Conservation (phyloP, 2,888 invertebrate species). For the Metacarcinus magister region DNA sequence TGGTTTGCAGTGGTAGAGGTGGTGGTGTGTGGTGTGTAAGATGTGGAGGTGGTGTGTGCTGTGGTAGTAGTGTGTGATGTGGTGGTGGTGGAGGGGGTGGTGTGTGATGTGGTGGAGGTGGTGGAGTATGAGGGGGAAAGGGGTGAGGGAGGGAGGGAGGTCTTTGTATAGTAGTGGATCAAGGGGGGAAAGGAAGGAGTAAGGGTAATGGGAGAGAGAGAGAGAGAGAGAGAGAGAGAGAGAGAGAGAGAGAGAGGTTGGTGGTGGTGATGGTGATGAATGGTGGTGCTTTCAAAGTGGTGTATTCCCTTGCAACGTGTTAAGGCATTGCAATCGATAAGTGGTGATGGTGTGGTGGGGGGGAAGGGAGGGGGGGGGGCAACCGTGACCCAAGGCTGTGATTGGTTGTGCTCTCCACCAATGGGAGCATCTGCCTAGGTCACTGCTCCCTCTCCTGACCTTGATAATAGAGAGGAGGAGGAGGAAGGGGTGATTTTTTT, state of each 20-base stretch:
- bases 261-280: background rate
- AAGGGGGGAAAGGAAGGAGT: background rate
- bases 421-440: background rate
- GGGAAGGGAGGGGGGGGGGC: background rate
- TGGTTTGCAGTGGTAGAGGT: background rate
- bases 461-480: background rate
- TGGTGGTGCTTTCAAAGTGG: background rate
- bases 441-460: background rate
- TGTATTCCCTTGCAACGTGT: background rate
- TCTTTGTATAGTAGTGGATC: background rate
- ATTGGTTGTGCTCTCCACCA: background rate
- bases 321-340: background rate
- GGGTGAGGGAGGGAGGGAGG: constrained; percentile 27
- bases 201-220: background rate
- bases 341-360: background rate
- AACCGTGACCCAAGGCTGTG: background rate
- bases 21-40: background rate
- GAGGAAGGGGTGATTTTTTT: background rate
- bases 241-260: constrained; percentile 6
- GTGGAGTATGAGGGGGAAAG: background rate
- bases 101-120: background rate
- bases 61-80: too few species aligned
- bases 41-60: too few species aligned
- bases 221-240: constrained; percentile 22
- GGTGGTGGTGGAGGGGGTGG: background rate